A percentile compares a stretch with the other conserved stretches of the same genome.
Conservation (phyloP, 1,140 invertebrate species). For the Leptopilina clavipes region DNA sequence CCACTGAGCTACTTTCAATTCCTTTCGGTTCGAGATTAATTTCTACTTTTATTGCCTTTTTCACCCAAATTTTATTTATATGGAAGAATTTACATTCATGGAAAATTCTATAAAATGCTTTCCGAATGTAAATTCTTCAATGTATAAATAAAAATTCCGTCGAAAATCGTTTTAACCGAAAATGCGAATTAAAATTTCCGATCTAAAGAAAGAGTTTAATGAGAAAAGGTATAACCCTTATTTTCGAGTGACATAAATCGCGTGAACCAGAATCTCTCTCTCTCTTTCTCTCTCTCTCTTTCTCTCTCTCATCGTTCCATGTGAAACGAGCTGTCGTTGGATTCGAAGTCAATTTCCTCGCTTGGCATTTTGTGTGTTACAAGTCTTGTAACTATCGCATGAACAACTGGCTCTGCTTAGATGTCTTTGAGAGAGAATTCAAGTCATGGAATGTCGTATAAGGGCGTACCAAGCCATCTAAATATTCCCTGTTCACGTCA, state of each 20-base stretch:
- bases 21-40: too few species aligned
- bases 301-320: not conserved
- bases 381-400: constrained; percentile 10
- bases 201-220: not conserved
- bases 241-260: too few species aligned
- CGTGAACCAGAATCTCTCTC: too few species aligned
- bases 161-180: too few species aligned
- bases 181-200: not conserved
- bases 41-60: too few species aligned
- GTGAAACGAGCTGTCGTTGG: constrained; percentile 14
- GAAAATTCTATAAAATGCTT: too few species aligned
- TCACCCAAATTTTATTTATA: too few species aligned
- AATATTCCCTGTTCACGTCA: constrained; percentile 10
- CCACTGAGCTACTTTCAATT: too few species aligned
- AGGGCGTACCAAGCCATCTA: constrained; percentile 24
- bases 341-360: constrained; percentile 23
- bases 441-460: constrained; percentile 26
- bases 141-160: too few species aligned
- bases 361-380: constrained; percentile 15
- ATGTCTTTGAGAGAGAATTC: not conserved
- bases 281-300: too few species aligned
- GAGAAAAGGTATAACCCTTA: not conserved
- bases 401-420: not conserved
- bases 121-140: too few species aligned
- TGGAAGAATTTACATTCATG: too few species aligned